A percentile compares a stretch with the other conserved stretches of the same genome.
phyloP scores from a whole-genome alignment of 2,797 vertebrate species.

The Luscinia megarhynchos region DNA sequence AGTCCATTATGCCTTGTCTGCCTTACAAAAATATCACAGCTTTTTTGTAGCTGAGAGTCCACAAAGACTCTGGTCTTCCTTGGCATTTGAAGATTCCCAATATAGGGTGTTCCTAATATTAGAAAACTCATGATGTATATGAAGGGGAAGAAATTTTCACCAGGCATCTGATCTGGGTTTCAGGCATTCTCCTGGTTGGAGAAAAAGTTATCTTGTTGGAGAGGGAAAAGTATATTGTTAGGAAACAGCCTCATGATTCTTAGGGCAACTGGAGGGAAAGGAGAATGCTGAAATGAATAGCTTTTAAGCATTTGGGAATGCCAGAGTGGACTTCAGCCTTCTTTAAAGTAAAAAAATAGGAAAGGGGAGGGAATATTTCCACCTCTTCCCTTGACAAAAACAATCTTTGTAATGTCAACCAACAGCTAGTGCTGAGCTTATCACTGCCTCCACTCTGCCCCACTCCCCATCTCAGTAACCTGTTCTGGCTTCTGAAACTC shows the following conservation, averaged over 20 bases:
- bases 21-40: neutral
- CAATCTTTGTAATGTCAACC: constrained; percentile 54
- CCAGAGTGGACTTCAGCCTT: neutral
- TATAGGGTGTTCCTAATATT: neutral
- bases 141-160: neutral
- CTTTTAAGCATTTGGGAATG: neutral
- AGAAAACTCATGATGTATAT: neutral
- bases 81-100: neutral
- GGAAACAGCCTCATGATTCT: neutral
- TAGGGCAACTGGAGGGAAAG: neutral
- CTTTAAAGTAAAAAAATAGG: constrained; percentile 10
- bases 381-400: constrained; percentile 43
- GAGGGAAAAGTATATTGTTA: neutral
- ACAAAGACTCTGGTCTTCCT: neutral
- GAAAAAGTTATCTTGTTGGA: neutral
- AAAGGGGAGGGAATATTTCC: neutral
- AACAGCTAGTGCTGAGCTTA: constrained; percentile 57
- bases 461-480: constrained; percentile 12
- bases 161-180: neutral
- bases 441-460: constrained; percentile 22
- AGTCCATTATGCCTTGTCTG: neutral
- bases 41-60: neutral
- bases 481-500: constrained; percentile 64
- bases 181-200: neutral
- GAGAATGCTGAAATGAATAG: neutral